Conservation (phyloP, 1,140 invertebrate species). For the Pachyrhynchus sulphureomaculatus region DNA sequence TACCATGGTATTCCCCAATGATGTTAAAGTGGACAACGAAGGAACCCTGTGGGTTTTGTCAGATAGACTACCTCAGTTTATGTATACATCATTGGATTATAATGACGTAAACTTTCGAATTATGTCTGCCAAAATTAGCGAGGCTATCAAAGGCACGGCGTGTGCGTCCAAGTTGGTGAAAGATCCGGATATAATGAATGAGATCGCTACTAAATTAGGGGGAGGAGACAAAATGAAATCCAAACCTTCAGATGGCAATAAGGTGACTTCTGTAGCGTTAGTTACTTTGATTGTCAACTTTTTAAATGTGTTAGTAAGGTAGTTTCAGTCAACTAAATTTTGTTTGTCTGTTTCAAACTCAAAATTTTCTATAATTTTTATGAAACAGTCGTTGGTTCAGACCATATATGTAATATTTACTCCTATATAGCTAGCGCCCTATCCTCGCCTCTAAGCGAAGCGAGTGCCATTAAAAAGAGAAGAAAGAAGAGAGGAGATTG, state of each 20-base stretch:
- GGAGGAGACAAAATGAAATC: conserved; percentile 5
- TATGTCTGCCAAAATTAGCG: conserved; percentile 62
- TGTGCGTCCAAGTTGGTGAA: conserved; percentile 57
- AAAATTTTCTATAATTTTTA: too few relatives aligned
- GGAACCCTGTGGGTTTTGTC: conserved; percentile 74
- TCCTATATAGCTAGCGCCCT: too few relatives aligned
- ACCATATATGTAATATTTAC: too few relatives aligned
- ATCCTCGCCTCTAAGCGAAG: too few relatives aligned
- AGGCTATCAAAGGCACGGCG: conserved; percentile 68
- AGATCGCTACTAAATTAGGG: conserved; percentile 14
- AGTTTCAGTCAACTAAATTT: background rate
- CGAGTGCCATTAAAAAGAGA: too few relatives aligned
- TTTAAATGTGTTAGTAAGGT: background rate
- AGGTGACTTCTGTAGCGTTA: too few relatives aligned
- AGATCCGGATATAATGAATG: conserved; percentile 33
- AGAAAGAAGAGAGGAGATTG: too few relatives aligned
- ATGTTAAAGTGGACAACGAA: conserved; percentile 72
- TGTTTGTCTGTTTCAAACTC: background rate
- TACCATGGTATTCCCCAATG: conserved; percentile 75
- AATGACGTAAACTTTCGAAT: conserved; percentile 74
- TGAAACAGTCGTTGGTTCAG: too few relatives aligned
- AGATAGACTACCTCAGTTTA: conserved; percentile 68
- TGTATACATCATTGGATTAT: conserved; percentile 64
- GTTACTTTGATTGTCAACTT: too few relatives aligned
- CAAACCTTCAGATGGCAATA: background rate